Evolutionary conservation across 2,888 invertebrate genomes (phyloP).

Genomic region (Drosophila siamana): DNA sequence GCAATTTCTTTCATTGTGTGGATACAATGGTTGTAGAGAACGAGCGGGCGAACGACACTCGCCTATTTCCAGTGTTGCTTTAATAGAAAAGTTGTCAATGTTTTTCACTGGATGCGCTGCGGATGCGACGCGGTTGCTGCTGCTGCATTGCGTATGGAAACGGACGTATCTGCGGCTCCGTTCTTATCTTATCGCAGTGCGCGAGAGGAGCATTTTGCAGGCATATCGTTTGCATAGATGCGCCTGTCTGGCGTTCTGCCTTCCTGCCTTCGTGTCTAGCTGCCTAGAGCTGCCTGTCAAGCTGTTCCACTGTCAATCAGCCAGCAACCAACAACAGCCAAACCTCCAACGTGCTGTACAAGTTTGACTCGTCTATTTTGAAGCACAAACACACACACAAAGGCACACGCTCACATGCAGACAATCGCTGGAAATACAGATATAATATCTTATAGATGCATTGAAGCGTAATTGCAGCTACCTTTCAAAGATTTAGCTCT

Average conservation of each 20-base stretch:
- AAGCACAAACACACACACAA: constrained; percentile 22
- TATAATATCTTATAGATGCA: constrained; percentile 78
- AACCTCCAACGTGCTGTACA: constrained; percentile 30
- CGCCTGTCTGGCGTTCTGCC: not conserved
- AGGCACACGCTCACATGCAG: constrained; percentile 34
- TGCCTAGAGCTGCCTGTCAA: constrained; percentile 50
- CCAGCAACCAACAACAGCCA: constrained; percentile 27
- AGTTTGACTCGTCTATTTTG: constrained; percentile 52
- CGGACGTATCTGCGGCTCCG: constrained; percentile 47
- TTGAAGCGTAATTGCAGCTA: constrained; percentile 73
- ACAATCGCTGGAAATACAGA: constrained; percentile 53
- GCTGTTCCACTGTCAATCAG: constrained; percentile 62
- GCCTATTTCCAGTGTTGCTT: constrained; percentile 56
- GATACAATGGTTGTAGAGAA: constrained; percentile 46
- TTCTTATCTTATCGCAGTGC: constrained; percentile 60
- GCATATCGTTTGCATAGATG: constrained; percentile 53
- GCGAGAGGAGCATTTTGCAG: constrained; percentile 26
- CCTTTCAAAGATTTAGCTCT: constrained; percentile 41
- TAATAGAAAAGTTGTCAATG: constrained; percentile 79
- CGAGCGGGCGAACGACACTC: constrained; percentile 40
- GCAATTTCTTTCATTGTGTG: constrained; percentile 63
- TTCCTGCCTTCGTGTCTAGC: constrained; percentile 11
- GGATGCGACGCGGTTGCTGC: constrained; percentile 22
- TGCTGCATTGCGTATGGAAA: constrained; percentile 29
- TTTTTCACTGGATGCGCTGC: constrained; percentile 31